These are phyloP conservation scores for Melanargia galathea DNA, from an alignment of 2,888 invertebrate species.

Conservation along the genomic window DNA sequence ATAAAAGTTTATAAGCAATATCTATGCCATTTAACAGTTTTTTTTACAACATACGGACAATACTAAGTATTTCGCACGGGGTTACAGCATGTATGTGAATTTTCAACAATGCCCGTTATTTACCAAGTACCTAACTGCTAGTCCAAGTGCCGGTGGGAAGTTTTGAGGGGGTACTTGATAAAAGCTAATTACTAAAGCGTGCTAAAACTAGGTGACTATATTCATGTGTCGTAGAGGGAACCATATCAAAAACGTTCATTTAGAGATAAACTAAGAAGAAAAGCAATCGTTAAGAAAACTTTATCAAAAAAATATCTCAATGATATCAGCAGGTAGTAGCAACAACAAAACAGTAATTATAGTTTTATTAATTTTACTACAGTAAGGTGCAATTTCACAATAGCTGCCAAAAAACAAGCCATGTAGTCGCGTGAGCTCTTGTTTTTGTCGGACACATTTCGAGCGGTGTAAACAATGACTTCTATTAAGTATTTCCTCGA, in stretches of 20 bases:
- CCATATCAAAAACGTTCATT: too few species aligned
- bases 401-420: too few species aligned
- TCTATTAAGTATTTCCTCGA: neutral
- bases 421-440: too few species aligned
- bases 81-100: slow-evolving; percentile 52
- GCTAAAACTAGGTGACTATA: too few species aligned
- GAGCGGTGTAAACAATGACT: neutral
- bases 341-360: too few species aligned
- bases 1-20: slow-evolving; percentile 11
- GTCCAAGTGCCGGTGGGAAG: neutral
- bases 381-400: too few species aligned
- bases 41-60: slow-evolving; percentile 23
- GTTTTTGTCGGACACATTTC: neutral
- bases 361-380: too few species aligned
- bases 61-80: slow-evolving; percentile 55
- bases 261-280: too few species aligned
- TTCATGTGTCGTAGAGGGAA: too few species aligned
- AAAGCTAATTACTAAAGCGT: neutral
- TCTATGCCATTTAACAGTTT: slow-evolving; percentile 3
- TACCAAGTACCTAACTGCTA: neutral
- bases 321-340: too few species aligned
- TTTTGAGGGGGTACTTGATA: neutral
- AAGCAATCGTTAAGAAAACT: too few species aligned
- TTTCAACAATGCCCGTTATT: slow-evolving; percentile 43
- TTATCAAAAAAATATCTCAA: too few species aligned